Conservation (phyloP, 1,140 invertebrate genomes). For the Drosophila fuyamai region DNA sequence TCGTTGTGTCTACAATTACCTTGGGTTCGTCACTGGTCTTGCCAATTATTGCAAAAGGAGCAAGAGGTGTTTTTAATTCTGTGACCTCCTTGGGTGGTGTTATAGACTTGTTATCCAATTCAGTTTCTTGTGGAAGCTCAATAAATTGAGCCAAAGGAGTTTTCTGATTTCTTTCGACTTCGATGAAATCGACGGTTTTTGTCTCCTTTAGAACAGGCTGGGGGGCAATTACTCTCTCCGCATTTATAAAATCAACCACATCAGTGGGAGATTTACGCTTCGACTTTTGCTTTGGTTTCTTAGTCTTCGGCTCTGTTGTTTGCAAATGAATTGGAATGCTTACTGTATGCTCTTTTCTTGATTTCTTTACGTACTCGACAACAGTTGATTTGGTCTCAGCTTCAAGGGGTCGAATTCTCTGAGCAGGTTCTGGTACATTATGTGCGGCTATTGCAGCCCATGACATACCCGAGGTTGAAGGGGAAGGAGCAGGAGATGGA, state of each 20-base stretch:
- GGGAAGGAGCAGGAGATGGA: conserved; percentile 21
- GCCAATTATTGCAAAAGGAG: neutral
- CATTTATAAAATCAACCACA: conserved; percentile 62
- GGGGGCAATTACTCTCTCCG: conserved; percentile 36
- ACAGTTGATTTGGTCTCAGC: conserved; percentile 29
- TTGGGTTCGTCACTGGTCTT: neutral
- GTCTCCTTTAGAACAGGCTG: conserved; percentile 7
- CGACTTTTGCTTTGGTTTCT: conserved; percentile 73
- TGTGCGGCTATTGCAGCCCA: conserved; percentile 80
- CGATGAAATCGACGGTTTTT: neutral
- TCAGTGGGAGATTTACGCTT: conserved; percentile 56
- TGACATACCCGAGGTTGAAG: conserved; percentile 62
- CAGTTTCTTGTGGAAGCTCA: neutral
- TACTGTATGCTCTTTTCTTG: conserved; percentile 33
- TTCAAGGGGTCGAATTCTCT: conserved; percentile 65
- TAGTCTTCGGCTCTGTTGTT: conserved; percentile 51
- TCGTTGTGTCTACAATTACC: neutral
- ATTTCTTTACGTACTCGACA: conserved; percentile 12
- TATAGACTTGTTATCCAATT: neutral
- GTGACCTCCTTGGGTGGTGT: neutral
- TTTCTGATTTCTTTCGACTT: neutral
- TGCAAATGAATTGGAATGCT: conserved; percentile 57
- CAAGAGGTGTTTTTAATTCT: conserved; percentile 2
- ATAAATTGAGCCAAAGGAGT: conserved; percentile 2
- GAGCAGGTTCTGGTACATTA: conserved; percentile 76